Percentiles rank a stretch among this genome's conserved stretches.
Conservation (phyloP, 2,113 vertebrate species). For the Cranoglanis bouderius region DNA sequence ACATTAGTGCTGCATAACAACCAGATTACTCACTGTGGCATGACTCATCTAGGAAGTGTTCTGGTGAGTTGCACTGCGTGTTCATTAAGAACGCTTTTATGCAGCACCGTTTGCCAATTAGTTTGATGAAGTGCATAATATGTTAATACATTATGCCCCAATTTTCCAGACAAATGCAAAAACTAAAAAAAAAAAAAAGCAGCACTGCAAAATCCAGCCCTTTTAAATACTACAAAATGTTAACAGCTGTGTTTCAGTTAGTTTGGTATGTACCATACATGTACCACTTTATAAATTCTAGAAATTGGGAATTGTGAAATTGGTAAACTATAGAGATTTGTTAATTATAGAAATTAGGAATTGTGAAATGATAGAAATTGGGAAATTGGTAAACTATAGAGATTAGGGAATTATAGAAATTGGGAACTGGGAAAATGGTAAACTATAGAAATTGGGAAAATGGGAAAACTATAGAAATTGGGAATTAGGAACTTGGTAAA, state of each 20-base stretch:
- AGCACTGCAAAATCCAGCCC: background rate
- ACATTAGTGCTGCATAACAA: conserved; percentile 73
- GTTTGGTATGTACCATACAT: background rate
- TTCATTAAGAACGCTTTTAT: conserved; percentile 38
- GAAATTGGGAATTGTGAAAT: background rate
- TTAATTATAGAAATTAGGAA: background rate
- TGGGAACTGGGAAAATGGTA: background rate
- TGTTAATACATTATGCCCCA: conserved; percentile 25
- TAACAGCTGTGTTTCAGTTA: background rate
- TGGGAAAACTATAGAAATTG: background rate
- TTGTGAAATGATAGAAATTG: background rate
- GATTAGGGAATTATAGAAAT: background rate
- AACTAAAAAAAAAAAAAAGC: conserved; percentile 16
- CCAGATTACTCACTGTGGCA: conserved; percentile 69
- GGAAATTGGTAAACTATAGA: background rate
- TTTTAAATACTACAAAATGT: background rate
- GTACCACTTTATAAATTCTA: background rate
- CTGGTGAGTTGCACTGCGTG: conserved; percentile 66
- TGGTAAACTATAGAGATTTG: background rate
- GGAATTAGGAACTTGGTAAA: background rate
- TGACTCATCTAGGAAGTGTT: conserved; percentile 67
- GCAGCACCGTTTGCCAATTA: conserved; percentile 31
- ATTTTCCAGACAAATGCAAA: conserved; percentile 25
- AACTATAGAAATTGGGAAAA: background rate
- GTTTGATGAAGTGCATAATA: conserved; percentile 33